Evolutionary conservation across 2,888 invertebrate species (phyloP), one percentile per base, ranked within the genome.

Genomic region (Willowsia nigromaculata): DNA sequence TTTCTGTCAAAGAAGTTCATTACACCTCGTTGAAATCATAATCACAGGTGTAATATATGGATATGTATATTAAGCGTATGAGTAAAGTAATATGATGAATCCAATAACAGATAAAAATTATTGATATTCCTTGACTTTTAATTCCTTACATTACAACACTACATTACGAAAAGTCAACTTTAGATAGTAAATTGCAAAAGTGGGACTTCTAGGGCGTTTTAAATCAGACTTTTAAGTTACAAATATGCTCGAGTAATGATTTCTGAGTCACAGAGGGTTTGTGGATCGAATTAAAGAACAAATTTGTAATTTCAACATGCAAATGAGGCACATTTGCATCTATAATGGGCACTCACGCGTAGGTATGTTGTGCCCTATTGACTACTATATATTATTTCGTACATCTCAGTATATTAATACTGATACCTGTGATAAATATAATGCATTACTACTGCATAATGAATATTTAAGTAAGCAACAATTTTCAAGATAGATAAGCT

Each of bases 301-400:
- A 85, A 76, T 78, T 85, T 85, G 53, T 85, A 85, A 74, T 85
- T 76, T 85, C 43, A 76, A 18, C 59, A 76, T 74, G 85, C 62
- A 85, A 85, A 85, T 83, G 47, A 13, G 22, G 18, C 15, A 62
- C 18, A 85, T 85, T 85, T 85, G 76, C 85, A 85, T 85, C 85
- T 47, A 27, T 85, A 85, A 85, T 85, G 68, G 68, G 68, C 62
- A 33, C n/a, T 76, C 18, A 47, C 22, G 85, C 76, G 85, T 85
- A 85, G 78, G 78, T 43, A 65, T 78, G 68, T 85, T 78, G 68
- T 68, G n/a, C 0, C 40, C 40, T 40, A 22, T 22, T 40, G 40
- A 22, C 9, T 37, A 33, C 33, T n/a, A n/a, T n/a, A n/a, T n/a
- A n/a, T n/a, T n/a, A n/a, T n/a, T 68, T 22, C 40, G 22, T 6